Percentiles rank a stretch among this genome's conserved stretches.
These are phyloP conservation scores for Xenentodon cancila DNA, from an alignment of 2,797 vertebrate species.

Conservation along the genomic window DNA sequence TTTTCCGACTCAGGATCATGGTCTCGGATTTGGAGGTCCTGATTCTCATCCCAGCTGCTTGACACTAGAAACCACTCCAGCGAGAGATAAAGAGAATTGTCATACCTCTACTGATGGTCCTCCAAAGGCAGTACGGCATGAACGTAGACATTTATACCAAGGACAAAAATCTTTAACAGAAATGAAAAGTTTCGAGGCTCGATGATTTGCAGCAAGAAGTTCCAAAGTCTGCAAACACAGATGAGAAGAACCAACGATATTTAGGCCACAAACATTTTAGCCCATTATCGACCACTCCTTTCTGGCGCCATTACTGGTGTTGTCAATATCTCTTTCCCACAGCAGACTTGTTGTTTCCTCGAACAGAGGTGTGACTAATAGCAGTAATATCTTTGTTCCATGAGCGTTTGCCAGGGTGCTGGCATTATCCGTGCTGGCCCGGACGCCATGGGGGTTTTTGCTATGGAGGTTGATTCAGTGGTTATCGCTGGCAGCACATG, in stretches of 20 bases:
- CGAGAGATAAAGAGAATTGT: too few relatives aligned
- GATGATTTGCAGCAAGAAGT: not conserved
- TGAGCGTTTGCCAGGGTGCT: conserved; percentile 21
- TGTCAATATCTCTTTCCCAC: conserved; percentile 1
- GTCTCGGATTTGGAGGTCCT: too few relatives aligned
- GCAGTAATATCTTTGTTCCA: conserved; percentile 24
- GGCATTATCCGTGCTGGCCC: conserved; percentile 10
- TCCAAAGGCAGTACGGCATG: conserved; percentile 34
- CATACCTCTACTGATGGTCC: conserved; percentile 29
- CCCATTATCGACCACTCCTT: not conserved
- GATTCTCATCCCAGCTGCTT: too few relatives aligned
- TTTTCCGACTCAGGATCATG: too few relatives aligned
- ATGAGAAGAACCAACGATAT: conserved; percentile 1
- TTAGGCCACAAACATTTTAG: conserved; percentile 1
- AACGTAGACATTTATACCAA: conserved; percentile 55
- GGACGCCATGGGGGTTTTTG: not conserved
- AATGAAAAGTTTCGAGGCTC: conserved; percentile 17
- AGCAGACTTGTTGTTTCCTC: conserved; percentile 25
- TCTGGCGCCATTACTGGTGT: not conserved
- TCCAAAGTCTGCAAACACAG: not conserved
- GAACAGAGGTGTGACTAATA: conserved; percentile 41
- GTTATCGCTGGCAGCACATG: conserved; percentile 27
- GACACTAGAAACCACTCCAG: too few relatives aligned
- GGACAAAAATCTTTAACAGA: conserved; percentile 23
- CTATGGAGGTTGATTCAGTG: conserved; percentile 23